Conservation (phyloP, 2,888 invertebrate species). For the Drosophila buzzatii region DNA sequence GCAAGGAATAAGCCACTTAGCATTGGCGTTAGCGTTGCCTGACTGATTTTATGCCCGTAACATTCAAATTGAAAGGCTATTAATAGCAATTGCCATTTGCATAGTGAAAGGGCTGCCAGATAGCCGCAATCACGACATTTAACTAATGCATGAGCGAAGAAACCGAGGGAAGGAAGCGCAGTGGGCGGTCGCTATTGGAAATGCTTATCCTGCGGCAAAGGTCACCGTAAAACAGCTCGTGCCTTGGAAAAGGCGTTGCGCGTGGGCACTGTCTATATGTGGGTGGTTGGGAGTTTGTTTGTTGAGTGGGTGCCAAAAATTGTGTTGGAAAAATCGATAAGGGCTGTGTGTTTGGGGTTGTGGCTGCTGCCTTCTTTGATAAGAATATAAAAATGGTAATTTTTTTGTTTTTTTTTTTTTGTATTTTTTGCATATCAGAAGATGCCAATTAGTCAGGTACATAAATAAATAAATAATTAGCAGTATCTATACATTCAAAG, state of each 20-base stretch:
- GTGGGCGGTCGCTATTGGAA: conserved; percentile 5
- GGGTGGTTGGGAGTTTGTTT: conserved; percentile 17
- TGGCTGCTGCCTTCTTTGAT: conserved; percentile 30
- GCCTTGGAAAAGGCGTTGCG: conserved; percentile 18
- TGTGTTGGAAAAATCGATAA: conserved; percentile 55
- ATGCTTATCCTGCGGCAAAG: conserved; percentile 54
- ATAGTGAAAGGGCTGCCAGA: conserved; percentile 18
- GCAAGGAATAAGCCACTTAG: conserved; percentile 55
- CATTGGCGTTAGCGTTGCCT: conserved; percentile 39
- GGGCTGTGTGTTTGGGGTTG: conserved; percentile 8
- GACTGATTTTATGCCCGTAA: conserved; percentile 41
- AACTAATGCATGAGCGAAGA: background rate
- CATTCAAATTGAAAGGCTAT: conserved; percentile 9
- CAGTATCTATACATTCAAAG: conserved; percentile 5
- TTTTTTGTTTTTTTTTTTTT: background rate
- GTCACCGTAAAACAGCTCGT: conserved; percentile 36
- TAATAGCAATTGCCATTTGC: conserved; percentile 18
- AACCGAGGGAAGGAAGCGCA: background rate
- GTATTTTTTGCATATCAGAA: conserved; percentile 22
- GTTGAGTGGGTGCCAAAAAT: conserved; percentile 20
- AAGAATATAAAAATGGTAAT: conserved; percentile 39
- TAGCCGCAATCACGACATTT: conserved; percentile 18
- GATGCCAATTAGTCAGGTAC: conserved; percentile 4
- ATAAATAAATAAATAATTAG: conserved; percentile 16
- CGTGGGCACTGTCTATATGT: conserved; percentile 17